Evolutionary conservation across 2,888 invertebrate species (phyloP).

Genomic region (Drosophila diplacantha): DNA sequence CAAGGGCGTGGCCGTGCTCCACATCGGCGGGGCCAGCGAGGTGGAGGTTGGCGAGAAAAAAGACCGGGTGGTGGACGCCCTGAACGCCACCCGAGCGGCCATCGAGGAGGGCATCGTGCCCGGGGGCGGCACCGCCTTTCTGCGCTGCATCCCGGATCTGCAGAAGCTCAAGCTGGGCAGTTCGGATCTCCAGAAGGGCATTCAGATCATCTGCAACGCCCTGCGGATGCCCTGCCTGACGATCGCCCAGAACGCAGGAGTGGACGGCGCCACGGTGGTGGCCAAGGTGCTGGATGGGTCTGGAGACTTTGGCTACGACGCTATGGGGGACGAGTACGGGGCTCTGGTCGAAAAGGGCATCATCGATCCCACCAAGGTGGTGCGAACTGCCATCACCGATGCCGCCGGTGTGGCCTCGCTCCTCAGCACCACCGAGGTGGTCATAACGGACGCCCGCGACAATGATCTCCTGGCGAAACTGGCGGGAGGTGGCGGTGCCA

Average conservation of each 20-base stretch:
- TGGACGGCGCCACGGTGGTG: conserved; percentile 93
- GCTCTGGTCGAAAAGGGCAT: conserved; percentile 94
- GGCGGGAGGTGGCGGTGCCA: conserved; percentile 82
- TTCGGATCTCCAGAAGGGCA: conserved; percentile 78
- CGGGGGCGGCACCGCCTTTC: conserved; percentile 94
- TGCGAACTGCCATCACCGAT: conserved; percentile 94
- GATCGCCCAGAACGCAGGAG: conserved; percentile 93
- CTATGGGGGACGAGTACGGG: conserved; percentile 89
- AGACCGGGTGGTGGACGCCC: conserved; percentile 94
- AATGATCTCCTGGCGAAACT: conserved; percentile 84
- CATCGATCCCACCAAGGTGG: conserved; percentile 94
- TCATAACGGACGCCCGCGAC: conserved; percentile 94
- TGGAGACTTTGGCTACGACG: conserved; percentile 92
- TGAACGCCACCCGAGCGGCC: conserved; percentile 96
- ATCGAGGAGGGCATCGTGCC: conserved; percentile 98
- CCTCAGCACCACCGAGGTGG: conserved; percentile 97
- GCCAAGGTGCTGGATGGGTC: conserved; percentile 90
- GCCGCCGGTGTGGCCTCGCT: conserved; percentile 96
- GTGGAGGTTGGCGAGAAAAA: conserved; percentile 98
- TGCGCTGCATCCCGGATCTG: conserved; percentile 87
- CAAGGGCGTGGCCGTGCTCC: conserved; percentile 88
- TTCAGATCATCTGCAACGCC: conserved; percentile 90
- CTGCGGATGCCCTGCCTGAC: conserved; percentile 91
- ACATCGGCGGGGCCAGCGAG: conserved; percentile 92
- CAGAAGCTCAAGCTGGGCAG: conserved; percentile 80